Percentiles rank a stretch among this genome's conserved stretches.
Evolutionary conservation across 2,888 invertebrate species (phyloP).

Genomic region (Drymonia ruficornis): DNA sequence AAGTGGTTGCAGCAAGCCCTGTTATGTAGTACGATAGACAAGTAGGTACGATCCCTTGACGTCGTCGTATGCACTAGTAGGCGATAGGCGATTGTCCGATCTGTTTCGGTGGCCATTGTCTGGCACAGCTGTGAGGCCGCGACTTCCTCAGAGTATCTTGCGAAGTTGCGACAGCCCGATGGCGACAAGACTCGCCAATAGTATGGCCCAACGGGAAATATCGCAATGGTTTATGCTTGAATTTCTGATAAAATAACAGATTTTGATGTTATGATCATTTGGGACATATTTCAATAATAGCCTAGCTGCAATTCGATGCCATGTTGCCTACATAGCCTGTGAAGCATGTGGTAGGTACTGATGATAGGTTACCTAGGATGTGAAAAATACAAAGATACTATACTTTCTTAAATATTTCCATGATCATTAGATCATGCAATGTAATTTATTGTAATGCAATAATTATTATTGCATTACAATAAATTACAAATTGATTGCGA

Average conservation of each 20-base stretch:
- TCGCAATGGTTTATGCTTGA: conserved; percentile 26
- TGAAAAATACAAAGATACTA: too few relatives aligned
- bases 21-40: too few relatives aligned
- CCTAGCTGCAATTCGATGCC: neutral
- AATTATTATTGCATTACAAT: too few relatives aligned
- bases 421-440: too few relatives aligned
- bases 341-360: too few relatives aligned
- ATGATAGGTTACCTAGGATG: too few relatives aligned
- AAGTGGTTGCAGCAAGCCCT: neutral
- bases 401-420: too few relatives aligned
- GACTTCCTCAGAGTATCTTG: conserved; percentile 29
- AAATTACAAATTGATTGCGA: too few relatives aligned
- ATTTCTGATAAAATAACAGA: conserved; percentile 17
- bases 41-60: neutral
- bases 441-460: too few relatives aligned
- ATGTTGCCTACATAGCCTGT: too few relatives aligned
- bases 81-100: conserved; percentile 29
- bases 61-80: conserved; percentile 11
- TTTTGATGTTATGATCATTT: neutral
- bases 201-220: conserved; percentile 29
- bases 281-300: neutral
- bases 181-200: conserved; percentile 14
- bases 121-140: conserved; percentile 21
- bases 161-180: neutral
- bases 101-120: conserved; percentile 39